Percentiles rank a stretch among this genome's conserved stretches.
phyloP scores from a whole-genome alignment of 2,797 vertebrate species.

The Molossus alvarezi region DNA sequence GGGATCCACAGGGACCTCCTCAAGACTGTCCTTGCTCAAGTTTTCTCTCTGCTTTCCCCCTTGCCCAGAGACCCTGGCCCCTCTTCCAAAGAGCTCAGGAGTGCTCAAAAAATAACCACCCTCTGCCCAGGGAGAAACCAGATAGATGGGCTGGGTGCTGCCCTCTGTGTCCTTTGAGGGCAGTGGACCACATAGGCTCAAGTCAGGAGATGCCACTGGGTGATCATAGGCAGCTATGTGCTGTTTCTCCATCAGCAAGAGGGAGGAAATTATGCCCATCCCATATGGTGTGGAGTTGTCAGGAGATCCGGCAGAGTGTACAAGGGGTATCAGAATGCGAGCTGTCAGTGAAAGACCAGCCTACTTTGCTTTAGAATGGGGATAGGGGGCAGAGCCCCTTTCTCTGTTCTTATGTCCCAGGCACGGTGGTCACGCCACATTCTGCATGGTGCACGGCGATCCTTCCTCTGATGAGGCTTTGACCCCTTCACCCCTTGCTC shows the following conservation, averaged over 20 bases:
- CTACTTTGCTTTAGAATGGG: neutral
- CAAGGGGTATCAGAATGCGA: neutral
- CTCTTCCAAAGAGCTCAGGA: neutral
- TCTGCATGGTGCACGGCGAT: neutral
- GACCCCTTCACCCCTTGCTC: neutral
- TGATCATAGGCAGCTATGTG: too few relatives aligned
- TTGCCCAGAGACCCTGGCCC: neutral
- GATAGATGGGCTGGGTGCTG: neutral
- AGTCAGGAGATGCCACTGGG: rapidly evolving
- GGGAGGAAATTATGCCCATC: neutral
- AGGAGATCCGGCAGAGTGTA: neutral
- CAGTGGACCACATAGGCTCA: neutral
- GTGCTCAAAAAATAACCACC: neutral
- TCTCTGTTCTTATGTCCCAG: neutral
- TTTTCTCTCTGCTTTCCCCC: neutral
- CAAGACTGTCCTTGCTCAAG: neutral
- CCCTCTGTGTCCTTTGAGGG: neutral
- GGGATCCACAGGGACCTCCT: neutral
- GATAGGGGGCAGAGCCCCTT: rapidly evolving
- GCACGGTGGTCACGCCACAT: neutral
- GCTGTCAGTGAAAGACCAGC: neutral
- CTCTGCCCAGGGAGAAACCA: neutral
- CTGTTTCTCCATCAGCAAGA: neutral
- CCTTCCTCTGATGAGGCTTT: neutral
- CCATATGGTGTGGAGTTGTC: too few relatives aligned